Percentiles rank a stretch among this genome's conserved stretches.
Conservation (phyloP, 2,888 invertebrate genomes). For the Temnothorax ravouxi region DNA sequence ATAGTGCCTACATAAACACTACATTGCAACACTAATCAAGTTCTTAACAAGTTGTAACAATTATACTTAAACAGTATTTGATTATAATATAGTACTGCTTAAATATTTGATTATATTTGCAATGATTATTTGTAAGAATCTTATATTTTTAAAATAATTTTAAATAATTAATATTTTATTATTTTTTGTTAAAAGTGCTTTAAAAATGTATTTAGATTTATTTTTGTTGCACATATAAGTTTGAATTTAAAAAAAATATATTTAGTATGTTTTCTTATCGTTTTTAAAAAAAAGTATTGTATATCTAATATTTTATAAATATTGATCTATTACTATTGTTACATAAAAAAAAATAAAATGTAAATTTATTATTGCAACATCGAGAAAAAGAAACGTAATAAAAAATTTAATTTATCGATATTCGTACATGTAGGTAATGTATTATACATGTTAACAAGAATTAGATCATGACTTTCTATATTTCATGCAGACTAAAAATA, state of each 20-base stretch:
- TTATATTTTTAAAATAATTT: not conserved
- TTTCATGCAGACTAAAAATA: conserved; percentile 12
- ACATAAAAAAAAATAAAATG: not conserved
- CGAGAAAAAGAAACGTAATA: not conserved
- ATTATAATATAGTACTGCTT: not conserved
- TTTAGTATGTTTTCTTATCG: not conserved
- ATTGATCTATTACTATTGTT: not conserved
- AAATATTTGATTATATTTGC: not conserved
- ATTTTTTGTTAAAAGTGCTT: not conserved
- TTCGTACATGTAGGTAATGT: not conserved
- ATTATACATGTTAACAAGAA: not conserved
- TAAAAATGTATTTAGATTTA: not conserved
- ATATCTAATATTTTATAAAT: conserved; percentile 14
- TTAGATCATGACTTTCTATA: not conserved
- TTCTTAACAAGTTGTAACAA: not conserved
- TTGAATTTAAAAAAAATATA: not conserved
- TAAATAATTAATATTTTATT: not conserved
- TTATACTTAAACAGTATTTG: not conserved
- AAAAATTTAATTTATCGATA: conserved; percentile 2
- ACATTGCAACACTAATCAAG: not conserved
- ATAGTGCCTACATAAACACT: not conserved
- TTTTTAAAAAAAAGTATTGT: not conserved
- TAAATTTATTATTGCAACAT: not conserved
- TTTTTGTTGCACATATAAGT: not conserved
- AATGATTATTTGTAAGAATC: not conserved